These are phyloP conservation scores for Pseudococcus longispinus DNA, from an alignment of 2,888 invertebrate genomes.

Conservation along the genomic window DNA sequence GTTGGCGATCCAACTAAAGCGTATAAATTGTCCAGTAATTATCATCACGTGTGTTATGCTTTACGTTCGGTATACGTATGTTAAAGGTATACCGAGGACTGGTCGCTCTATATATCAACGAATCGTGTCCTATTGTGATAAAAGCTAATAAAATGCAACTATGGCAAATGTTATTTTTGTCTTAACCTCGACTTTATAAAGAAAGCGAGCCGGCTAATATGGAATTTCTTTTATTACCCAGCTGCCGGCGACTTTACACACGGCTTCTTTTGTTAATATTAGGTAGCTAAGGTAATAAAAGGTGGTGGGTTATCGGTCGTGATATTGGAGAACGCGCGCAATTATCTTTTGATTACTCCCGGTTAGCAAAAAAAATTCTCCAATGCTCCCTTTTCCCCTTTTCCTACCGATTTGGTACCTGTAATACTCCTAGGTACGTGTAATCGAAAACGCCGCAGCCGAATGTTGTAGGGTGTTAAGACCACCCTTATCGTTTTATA, in stretches of 20 bases:
- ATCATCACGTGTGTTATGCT: neutral
- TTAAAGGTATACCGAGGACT: neutral
- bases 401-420: neutral
- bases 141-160: slow-evolving; percentile 47
- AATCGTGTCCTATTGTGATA: slow-evolving; percentile 46
- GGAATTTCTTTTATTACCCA: slow-evolving; percentile 55
- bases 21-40: slow-evolving; percentile 28
- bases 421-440: neutral
- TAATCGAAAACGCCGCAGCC: neutral
- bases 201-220: slow-evolving; percentile 53
- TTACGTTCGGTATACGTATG: neutral
- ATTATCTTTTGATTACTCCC: slow-evolving; percentile 20
- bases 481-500: slow-evolving; percentile 31
- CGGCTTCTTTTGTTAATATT: slow-evolving; percentile 54
- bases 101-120: slow-evolving; percentile 37
- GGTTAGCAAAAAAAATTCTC: slow-evolving; percentile 19
- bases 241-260: slow-evolving; percentile 43
- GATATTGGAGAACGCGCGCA: slow-evolving; percentile 45
- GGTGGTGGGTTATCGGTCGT: slow-evolving; percentile 54
- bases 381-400: neutral
- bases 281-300: slow-evolving; percentile 54
- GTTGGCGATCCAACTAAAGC: neutral
- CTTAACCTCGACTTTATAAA: slow-evolving; percentile 35
- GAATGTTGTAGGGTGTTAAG: slow-evolving; percentile 18
- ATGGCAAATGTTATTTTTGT: slow-evolving; percentile 48